Evolutionary conservation across 37 sponge, comb jelly and placozoan genomes (phyloP).

Genomic region (Crambe crambe): DNA sequence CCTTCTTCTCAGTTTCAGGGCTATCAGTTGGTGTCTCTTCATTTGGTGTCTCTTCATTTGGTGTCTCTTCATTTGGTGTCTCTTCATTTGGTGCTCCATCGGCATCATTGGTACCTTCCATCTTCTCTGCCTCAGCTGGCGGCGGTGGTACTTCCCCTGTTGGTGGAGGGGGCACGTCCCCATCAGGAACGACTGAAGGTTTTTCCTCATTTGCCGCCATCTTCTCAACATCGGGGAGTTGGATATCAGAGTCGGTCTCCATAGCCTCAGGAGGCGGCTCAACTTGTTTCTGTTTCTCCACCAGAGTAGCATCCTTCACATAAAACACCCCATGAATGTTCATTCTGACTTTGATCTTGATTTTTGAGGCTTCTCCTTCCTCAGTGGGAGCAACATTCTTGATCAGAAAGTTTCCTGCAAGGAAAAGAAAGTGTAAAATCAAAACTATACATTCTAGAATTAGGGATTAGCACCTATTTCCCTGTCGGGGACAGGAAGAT

Average conservation of each 20-base stretch:
- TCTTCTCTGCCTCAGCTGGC: neutral
- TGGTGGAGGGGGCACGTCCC: neutral
- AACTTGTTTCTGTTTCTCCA: conserved; percentile 57
- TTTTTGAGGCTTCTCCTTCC: conserved; percentile 80
- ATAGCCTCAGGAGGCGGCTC: conserved; percentile 4
- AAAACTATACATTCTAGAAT: too few species aligned
- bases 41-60: neutral
- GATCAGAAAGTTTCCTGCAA: conserved; percentile 71
- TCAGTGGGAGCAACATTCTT: conserved; percentile 80
- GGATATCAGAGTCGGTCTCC: conserved; percentile 4
- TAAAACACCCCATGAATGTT: conserved; percentile 89
- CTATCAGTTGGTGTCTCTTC: neutral
- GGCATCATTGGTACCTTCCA: neutral
- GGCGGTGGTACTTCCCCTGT: conserved; percentile 2
- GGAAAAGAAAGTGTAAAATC: too few species aligned
- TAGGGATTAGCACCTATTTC: too few species aligned
- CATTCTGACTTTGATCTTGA: conserved; percentile 93
- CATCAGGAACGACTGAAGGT: neutral
- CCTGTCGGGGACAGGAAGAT: neutral
- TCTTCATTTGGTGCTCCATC: neutral
- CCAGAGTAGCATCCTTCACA: conserved; percentile 70
- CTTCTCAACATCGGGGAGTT: conserved; percentile 4
- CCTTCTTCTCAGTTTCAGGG: neutral
- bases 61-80: neutral
- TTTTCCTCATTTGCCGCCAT: conserved; percentile 7